phyloP scores from a whole-genome alignment of 1,140 invertebrate species.

The Patella vulgata region DNA sequence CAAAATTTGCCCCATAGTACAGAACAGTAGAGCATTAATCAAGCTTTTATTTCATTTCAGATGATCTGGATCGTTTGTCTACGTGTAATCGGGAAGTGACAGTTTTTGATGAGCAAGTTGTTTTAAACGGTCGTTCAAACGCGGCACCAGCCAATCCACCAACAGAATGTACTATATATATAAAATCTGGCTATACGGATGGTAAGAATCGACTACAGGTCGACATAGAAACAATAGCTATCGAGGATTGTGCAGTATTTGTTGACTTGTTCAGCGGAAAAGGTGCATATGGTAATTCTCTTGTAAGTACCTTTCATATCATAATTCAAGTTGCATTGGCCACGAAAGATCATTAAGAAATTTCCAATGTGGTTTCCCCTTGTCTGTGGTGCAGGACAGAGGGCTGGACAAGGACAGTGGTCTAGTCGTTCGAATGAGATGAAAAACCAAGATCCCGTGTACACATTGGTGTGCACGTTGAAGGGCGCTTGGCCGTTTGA shows the following conservation, averaged over 20 bases:
- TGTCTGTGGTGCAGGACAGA: too few relatives aligned
- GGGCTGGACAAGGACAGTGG: too few relatives aligned
- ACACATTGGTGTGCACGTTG: too few relatives aligned
- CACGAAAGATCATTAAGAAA: too few relatives aligned
- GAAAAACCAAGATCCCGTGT: too few relatives aligned
- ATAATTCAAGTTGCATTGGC: too few relatives aligned
- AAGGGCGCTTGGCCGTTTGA: too few relatives aligned
- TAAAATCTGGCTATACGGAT: conserved; percentile 41
- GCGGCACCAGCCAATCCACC: conserved; percentile 39
- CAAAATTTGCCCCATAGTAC: too few relatives aligned
- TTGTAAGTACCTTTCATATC: conserved; percentile 35
- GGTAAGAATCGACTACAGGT: conserved; percentile 39
- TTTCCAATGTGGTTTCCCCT: too few relatives aligned
- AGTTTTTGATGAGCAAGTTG: conserved; percentile 39
- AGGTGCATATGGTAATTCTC: conserved; percentile 14
- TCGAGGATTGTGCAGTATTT: conserved; percentile 39
- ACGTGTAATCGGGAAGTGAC: conserved; percentile 32
- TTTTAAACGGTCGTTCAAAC: conserved; percentile 33
- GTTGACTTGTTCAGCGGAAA: conserved; percentile 40
- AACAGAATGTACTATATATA: conserved; percentile 28
- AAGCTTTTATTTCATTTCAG: conserved; percentile 30
- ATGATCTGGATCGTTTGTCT: conserved; percentile 34
- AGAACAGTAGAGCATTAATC: too few relatives aligned
- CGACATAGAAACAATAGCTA: conserved; percentile 29
- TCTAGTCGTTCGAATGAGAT: too few relatives aligned